Evolutionary conservation across 1,140 invertebrate species (phyloP), one percentile per base, ranked within the genome.

Genomic region (Druon quercuslanigerum): DNA sequence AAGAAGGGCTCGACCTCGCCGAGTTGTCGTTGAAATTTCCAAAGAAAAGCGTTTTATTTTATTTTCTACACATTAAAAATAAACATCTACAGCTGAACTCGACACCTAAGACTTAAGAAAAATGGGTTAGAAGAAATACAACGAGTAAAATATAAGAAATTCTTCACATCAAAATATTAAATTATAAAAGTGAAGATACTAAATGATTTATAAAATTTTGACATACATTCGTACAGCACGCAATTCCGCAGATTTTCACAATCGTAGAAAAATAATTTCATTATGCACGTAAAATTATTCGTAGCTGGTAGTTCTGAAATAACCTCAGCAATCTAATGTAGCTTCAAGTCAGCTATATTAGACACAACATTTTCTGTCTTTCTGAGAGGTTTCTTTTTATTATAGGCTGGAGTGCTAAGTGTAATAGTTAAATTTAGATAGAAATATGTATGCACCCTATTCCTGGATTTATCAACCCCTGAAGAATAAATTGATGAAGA

Each of bases 11-110:
- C 77, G 78, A 81, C 75, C 78, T 76, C 79, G 75, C 72, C 76
- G 19, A 77, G 77, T 79, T 73, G 79, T 84, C 81, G 79, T 84
- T 82, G 83, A 84, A 82, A 79, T 84, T 84, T 81, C 83, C 78
- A 76, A 79, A 73, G 25, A 77, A 72, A 75, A 76, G 70, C 74
- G 46, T 77, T 82, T 74, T 25, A 51, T 73, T 66, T 56, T 57
- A 60, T 51, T 50, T 76, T 19, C 75, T 75, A 72, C 50, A 19
- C 46, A 66, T 56, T 70, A 54, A 46, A 46, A 46, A 16, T 0
- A 46, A 50, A n/a, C n/a, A 33, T 33, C 4, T 33, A 33, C 25
- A 33, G 5, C 25, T 33, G 25, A 33, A 33, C 0, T 33, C 5
- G 25, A 33, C 2, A 33, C 25, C 25, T 33, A 4, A 33, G 25